Evolutionary conservation across 1,140 invertebrate genomes (phyloP).

Genomic region (Steinernema feltiae): DNA sequence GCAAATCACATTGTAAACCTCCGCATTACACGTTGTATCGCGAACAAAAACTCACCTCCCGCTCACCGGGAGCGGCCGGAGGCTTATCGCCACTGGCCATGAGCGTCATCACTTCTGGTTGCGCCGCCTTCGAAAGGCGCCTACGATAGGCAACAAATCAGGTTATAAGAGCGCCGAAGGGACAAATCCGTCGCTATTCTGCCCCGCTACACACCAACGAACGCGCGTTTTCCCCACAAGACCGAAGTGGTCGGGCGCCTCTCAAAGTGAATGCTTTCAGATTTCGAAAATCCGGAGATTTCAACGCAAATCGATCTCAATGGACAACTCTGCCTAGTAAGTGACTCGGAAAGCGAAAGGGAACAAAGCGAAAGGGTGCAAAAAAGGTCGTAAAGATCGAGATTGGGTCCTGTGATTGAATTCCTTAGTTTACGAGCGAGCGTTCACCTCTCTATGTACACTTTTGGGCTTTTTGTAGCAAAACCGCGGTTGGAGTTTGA

Average conservation of each 20-base stretch:
- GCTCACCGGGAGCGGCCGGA: neutral
- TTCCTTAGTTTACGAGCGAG: neutral
- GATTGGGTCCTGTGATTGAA: neutral
- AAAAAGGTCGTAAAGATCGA: neutral
- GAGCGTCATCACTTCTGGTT: neutral
- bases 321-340: neutral
- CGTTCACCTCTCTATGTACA: neutral
- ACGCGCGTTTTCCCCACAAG: neutral
- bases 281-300: neutral
- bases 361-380: neutral
- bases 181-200: no score
- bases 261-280: neutral
- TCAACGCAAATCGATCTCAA: no score
- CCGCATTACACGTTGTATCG: neutral
- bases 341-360: neutral
- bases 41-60: neutral
- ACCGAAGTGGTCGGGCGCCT: neutral
- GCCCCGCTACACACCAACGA: no score
- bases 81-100: neutral
- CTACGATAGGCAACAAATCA: neutral
- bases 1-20: neutral
- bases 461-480: neutral
- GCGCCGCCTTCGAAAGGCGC: slow-evolving; percentile 13
- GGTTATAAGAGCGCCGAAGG: neutral
- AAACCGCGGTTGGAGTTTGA: neutral